Evolutionary conservation across 1,140 invertebrate species (phyloP), one percentile per base, ranked within the genome.

Genomic region (Drosophila mayri): DNA sequence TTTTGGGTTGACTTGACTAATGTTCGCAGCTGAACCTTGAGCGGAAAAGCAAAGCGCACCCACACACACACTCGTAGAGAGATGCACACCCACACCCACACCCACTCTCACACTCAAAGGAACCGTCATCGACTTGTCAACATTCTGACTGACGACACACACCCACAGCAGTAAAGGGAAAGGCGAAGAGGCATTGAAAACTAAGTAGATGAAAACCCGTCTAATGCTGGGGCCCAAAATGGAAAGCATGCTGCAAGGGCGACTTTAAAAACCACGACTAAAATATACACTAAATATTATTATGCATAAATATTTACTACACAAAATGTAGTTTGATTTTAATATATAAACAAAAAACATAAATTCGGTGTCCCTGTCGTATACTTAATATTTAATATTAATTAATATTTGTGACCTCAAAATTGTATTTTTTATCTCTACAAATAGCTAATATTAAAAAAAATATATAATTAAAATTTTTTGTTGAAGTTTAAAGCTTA

Each of bases 1-100:
- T 80, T 87, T 87, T 84, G 72, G 80, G 76, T 67, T 83, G 72
- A 64, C 82, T 87, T 65, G 83, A 87, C 83, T 80, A 87, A 87
- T 83, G 85, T 78, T 90, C 79, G 49, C 52, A 71, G 77, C 77
- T 79, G 41, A 79, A 60, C 60, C 67, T 74, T 72, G 60, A 60
- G 54, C 28, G 44, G 47, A 49, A 41, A 40, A 46, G 54, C 32
- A 54, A 58, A 40, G 63, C 66, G 47, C 52, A 64, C 75, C 61
- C 66, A 72, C 65, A 70, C 58, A 67, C 50, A 66, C 44, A 71
- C 46, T 44, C 25, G 25, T 5, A 25, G 3, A 47, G 10, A 32
- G n/a, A 52, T 32, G 44, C 14, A 40, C 12, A 61, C 44, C n/a
- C 73, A 37, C 47, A 43, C 28, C 46, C 57, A 30, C 43, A 50